These are phyloP conservation scores for Cnemophilus loriae DNA, from an alignment of 2,113 vertebrate genomes.

Conservation along the genomic window DNA sequence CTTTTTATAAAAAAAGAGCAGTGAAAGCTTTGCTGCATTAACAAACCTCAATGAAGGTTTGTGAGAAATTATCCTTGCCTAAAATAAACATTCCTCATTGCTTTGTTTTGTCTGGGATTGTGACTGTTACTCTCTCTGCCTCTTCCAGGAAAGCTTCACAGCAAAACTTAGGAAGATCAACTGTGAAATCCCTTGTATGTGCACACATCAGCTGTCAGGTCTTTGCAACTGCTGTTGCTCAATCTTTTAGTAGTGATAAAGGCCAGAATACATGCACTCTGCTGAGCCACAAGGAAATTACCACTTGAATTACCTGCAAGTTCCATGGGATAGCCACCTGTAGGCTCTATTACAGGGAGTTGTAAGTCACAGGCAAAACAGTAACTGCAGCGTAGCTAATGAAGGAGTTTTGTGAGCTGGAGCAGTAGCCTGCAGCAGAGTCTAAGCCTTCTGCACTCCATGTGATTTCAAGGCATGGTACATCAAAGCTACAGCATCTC, in stretches of 20 bases:
- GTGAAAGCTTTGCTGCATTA: neutral
- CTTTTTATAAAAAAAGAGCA: neutral
- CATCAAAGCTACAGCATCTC: constrained; percentile 21
- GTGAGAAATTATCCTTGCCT: neutral
- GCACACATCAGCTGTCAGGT: neutral
- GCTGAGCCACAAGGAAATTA: neutral
- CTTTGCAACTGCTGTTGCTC: neutral
- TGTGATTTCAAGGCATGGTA: neutral
- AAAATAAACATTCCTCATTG: neutral
- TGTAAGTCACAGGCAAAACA: neutral
- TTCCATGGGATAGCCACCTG: neutral
- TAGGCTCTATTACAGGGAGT: neutral
- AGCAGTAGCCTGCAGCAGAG: constrained; percentile 31
- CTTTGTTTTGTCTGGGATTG: neutral
- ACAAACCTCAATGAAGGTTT: neutral
- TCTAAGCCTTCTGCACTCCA: neutral
- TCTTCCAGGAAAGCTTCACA: neutral
- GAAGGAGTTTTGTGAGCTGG: neutral
- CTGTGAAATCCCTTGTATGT: neutral
- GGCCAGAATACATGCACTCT: neutral
- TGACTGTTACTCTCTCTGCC: neutral
- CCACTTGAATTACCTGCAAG: neutral
- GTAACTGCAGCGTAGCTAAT: neutral
- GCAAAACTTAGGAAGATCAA: neutral
- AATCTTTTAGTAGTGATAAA: neutral